phyloP scores from a whole-genome alignment of 1,140 invertebrate species.

The Venturia canescens region DNA sequence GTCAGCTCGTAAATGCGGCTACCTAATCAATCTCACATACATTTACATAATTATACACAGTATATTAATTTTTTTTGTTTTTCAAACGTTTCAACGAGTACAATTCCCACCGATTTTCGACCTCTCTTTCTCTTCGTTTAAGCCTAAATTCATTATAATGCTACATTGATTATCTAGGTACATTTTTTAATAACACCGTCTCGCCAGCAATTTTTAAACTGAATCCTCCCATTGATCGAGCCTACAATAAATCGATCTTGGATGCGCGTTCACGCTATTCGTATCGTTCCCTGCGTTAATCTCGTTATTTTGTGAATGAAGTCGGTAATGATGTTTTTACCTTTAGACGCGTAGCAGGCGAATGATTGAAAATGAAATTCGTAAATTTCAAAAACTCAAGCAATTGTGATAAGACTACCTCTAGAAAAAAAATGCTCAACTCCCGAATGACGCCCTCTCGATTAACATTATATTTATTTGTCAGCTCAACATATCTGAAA shows the following conservation, averaged over 20 bases:
- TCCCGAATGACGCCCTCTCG: background rate
- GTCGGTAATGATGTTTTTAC: slow-evolving; percentile 32
- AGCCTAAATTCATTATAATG: slow-evolving; percentile 63
- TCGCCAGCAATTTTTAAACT: slow-evolving; percentile 18
- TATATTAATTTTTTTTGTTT: slow-evolving; percentile 34
- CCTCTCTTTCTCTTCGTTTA: slow-evolving; percentile 33
- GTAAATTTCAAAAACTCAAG: slow-evolving; percentile 3
- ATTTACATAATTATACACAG: slow-evolving; percentile 60
- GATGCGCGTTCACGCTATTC: slow-evolving; percentile 1
- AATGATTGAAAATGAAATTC: background rate
- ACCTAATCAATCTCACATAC: slow-evolving; percentile 46
- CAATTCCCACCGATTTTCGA: background rate
- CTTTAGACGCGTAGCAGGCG: slow-evolving; percentile 1
- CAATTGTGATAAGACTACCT: no score
- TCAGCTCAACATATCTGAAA: slow-evolving; percentile 18
- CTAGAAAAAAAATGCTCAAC: background rate
- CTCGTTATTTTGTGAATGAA: slow-evolving; percentile 30
- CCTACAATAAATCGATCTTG: slow-evolving; percentile 26
- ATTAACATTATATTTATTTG: slow-evolving; percentile 29
- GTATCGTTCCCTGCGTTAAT: slow-evolving; percentile 46
- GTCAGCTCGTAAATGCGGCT: slow-evolving; percentile 2
- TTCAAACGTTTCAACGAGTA: slow-evolving; percentile 6
- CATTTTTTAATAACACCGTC: slow-evolving; percentile 41
- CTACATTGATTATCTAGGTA: slow-evolving; percentile 69
- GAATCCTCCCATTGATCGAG: slow-evolving; percentile 14